Percentiles rank a stretch among this genome's conserved stretches.
Conservation (phyloP, 1,140 invertebrate genomes). For the Aphelinus certus region DNA sequence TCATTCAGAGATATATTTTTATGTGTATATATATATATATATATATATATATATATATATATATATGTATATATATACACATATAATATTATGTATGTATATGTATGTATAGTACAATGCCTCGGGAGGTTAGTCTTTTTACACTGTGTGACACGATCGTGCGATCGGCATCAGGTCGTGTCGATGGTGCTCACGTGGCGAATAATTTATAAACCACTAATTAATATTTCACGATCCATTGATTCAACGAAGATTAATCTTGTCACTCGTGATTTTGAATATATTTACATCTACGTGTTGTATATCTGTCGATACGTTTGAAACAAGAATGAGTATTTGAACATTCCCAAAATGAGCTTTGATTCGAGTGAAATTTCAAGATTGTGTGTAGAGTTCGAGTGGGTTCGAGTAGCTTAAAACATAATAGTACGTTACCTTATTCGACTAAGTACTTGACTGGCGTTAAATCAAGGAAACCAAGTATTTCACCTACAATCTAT, state of each 20-base stretch:
- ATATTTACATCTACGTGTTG: no score
- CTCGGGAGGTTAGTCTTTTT: constrained; percentile 32
- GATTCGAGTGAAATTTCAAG: no score
- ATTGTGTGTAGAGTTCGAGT: no score
- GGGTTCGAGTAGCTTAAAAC: no score
- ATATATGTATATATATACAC: no score
- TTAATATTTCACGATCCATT: not conserved
- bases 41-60: not conserved
- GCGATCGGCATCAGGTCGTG: no score
- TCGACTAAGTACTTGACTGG: not conserved
- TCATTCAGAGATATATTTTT: not conserved
- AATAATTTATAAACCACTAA: not conserved
- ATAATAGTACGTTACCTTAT: not conserved
- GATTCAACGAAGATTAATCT: not conserved
- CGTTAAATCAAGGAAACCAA: not conserved
- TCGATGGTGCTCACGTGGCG: constrained; percentile 10
- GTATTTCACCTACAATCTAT: no score
- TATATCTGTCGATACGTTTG: no score
- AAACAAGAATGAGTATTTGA: no score
- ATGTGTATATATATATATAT: constrained; percentile 8
- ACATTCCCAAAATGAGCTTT: no score
- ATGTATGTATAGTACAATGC: constrained; percentile 31
- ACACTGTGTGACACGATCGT: not conserved
- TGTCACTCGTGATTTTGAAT: no score
- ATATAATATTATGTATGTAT: no score